A percentile compares a stretch with the other conserved stretches of the same genome.
phyloP scores from a whole-genome alignment of 2,888 invertebrate species.

The Acheta domesticus region DNA sequence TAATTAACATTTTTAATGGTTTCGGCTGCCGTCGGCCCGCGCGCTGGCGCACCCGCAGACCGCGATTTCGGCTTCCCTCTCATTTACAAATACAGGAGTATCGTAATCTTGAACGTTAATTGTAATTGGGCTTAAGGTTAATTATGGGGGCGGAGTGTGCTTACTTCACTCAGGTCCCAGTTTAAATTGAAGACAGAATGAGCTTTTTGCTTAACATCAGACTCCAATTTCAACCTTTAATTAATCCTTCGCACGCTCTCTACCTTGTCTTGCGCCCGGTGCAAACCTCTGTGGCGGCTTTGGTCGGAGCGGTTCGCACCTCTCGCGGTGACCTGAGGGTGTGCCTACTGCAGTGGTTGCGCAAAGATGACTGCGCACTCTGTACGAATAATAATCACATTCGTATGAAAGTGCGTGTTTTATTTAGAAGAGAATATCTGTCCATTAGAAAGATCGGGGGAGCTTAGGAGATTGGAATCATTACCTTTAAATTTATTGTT shows the following conservation, averaged over 20 bases:
- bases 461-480: too few relatives aligned
- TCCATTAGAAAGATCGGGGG: too few relatives aligned
- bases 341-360: too few relatives aligned
- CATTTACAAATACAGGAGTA: conserved; percentile 29
- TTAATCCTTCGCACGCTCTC: conserved; percentile 24
- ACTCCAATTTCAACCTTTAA: conserved; percentile 29
- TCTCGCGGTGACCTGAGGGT: too few relatives aligned
- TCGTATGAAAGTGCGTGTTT: too few relatives aligned
- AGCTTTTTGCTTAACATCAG: conserved; percentile 26
- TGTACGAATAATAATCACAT: too few relatives aligned
- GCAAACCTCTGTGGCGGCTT: not conserved
- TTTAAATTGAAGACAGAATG: conserved; percentile 11
- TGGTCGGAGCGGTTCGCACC: too few relatives aligned
- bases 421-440: too few relatives aligned
- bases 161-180: conserved; percentile 22
- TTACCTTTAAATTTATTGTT: too few relatives aligned
- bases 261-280: not conserved
- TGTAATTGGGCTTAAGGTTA: conserved; percentile 36
- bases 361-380: too few relatives aligned
- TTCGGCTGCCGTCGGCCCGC: not conserved
- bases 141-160: conserved; percentile 29
- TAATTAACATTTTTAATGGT: conserved; percentile 28
- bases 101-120: conserved; percentile 36
- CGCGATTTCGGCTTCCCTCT: not conserved
- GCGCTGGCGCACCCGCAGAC: not conserved